These are phyloP conservation scores for Drosophila prostipennis DNA, from an alignment of 2,888 invertebrate genomes.

Conservation along the genomic window DNA sequence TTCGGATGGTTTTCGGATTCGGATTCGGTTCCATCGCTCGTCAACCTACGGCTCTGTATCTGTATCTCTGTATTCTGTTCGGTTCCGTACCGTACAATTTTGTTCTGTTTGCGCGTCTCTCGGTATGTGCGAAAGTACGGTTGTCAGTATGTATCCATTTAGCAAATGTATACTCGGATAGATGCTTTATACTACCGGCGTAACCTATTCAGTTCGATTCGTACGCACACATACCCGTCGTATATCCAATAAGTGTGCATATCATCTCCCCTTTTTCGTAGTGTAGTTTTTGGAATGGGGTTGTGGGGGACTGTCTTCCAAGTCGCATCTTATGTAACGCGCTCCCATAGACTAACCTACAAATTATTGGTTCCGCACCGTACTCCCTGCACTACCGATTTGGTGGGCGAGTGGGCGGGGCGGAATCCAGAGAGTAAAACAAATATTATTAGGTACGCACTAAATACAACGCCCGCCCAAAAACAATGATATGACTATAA, in stretches of 20 bases:
- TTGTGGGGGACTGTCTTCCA: constrained; percentile 32
- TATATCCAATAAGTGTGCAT: constrained; percentile 9
- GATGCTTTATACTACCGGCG: constrained; percentile 66
- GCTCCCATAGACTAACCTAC: constrained; percentile 38
- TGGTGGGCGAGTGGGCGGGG: constrained; percentile 27
- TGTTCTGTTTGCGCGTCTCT: constrained; percentile 31
- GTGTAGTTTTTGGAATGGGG: constrained; percentile 7
- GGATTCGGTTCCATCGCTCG: constrained; percentile 52
- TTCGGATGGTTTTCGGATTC: constrained; percentile 62
- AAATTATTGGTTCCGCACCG: constrained; percentile 11
- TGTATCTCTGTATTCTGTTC: constrained; percentile 52
- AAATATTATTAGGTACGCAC: constrained; percentile 5
- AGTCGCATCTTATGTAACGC: constrained; percentile 58
- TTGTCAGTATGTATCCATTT: constrained; percentile 60
- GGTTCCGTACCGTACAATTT: constrained; percentile 35
- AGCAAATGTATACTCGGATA: constrained; percentile 48
- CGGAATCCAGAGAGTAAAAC: constrained; percentile 4
- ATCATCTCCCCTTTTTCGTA: constrained; percentile 1
- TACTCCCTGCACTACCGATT: neutral
- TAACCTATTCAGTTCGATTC: constrained; percentile 39
- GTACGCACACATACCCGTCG: constrained; percentile 16
- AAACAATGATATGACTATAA: neutral
- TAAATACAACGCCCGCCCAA: neutral
- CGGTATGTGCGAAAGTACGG: constrained; percentile 40
- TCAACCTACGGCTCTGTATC: constrained; percentile 57